Conservation (phyloP, 2,113 vertebrate species). For the Syrmaticus mikado region DNA sequence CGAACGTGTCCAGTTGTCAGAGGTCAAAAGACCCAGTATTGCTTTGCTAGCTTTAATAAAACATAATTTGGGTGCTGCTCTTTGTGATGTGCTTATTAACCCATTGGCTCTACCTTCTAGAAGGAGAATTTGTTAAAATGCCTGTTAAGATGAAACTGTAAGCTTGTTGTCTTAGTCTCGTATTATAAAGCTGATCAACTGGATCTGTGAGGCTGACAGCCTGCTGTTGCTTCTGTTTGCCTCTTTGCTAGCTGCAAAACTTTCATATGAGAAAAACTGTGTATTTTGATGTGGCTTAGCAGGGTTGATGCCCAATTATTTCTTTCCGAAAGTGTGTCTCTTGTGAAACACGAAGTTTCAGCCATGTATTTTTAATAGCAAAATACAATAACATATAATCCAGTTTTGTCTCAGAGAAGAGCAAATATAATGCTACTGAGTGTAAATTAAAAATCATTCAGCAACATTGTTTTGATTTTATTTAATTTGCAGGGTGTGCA, state of each 20-base stretch:
- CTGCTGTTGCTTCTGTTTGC: neutral
- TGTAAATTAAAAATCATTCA: conserved; percentile 11
- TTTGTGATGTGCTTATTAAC: neutral
- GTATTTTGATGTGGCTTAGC: neutral
- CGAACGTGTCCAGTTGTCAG: neutral
- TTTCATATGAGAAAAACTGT: neutral
- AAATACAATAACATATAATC: neutral
- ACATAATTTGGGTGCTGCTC: neutral
- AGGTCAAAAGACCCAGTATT: neutral
- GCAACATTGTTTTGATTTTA: neutral
- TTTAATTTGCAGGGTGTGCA: conserved; percentile 46
- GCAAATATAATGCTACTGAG: neutral
- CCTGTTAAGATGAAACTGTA: neutral
- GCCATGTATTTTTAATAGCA: neutral
- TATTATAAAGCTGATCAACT: neutral
- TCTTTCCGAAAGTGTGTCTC: neutral
- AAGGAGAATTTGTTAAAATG: neutral
- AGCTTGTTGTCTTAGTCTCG: neutral
- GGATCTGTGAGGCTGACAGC: neutral
- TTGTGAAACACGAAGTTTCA: too few species aligned
- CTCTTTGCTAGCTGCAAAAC: neutral
- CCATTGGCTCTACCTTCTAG: neutral
- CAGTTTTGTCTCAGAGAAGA: neutral
- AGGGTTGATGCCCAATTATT: neutral
- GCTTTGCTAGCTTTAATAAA: neutral